These are phyloP conservation scores for Calephelis perditalis DNA, from an alignment of 2,888 invertebrate genomes.

Conservation along the genomic window DNA sequence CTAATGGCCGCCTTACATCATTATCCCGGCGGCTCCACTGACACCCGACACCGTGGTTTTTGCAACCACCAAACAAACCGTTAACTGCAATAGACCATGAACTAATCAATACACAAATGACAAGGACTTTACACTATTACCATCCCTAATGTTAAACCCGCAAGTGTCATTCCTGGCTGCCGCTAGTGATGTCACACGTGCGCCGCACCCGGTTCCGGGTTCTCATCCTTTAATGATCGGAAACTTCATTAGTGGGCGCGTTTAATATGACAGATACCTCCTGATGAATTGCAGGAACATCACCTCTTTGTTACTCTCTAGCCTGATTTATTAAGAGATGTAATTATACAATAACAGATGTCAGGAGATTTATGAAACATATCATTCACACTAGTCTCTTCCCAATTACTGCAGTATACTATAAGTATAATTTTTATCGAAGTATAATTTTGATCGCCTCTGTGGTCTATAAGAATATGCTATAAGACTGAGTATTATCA, in stretches of 20 bases:
- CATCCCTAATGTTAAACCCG: background rate
- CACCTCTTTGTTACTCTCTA: background rate
- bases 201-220: conserved; percentile 30
- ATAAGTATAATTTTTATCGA: no score
- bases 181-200: conserved; percentile 23
- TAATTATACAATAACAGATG: conserved; percentile 8
- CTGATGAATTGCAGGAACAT: conserved; percentile 23
- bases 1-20: conserved; percentile 6
- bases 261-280: conserved; percentile 29
- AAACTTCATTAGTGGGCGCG: conserved; percentile 28
- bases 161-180: background rate
- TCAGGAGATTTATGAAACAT: background rate
- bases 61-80: conserved; percentile 29
- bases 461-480: no score
- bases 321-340: background rate
- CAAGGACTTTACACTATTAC: background rate
- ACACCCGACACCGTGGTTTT: conserved; percentile 23
- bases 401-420: background rate
- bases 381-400: background rate
- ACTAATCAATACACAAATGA: conserved; percentile 15
- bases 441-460: no score
- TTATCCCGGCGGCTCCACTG: conserved; percentile 22
- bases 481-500: no score
- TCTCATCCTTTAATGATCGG: conserved; percentile 28
- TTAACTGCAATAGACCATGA: conserved; percentile 28